Conservation (phyloP, 64 coral and sea anemone genomes). For the Montipora sp. region DNA sequence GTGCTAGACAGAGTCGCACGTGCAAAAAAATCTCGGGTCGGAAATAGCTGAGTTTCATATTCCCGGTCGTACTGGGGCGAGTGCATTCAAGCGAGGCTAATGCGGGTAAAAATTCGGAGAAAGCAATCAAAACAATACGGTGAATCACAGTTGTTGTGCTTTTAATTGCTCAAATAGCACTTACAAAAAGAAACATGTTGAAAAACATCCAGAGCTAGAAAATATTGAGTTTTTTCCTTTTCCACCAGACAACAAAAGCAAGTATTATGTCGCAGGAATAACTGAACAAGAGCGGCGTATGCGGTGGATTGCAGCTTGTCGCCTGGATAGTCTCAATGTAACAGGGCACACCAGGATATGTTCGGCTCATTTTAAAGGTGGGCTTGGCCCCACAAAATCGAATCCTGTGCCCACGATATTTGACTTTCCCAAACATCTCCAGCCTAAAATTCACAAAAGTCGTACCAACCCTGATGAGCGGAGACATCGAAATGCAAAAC, state of each 20-base stretch:
- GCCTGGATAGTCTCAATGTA: conserved; percentile 37
- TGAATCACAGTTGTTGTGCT: not conserved
- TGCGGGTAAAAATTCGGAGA: too few species aligned
- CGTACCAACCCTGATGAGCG: conserved; percentile 22
- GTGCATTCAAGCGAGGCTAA: too few species aligned
- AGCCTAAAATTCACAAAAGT: not conserved
- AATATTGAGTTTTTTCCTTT: conserved; percentile 25
- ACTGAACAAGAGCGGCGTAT: not conserved
- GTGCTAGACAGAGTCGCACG: too few species aligned
- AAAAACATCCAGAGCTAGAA: conserved; percentile 11
- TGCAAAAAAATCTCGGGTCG: too few species aligned
- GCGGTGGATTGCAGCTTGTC: conserved; percentile 20
- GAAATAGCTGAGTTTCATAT: too few species aligned
- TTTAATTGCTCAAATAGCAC: not conserved
- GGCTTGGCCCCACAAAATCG: conserved; percentile 20
- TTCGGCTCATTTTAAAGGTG: conserved; percentile 44
- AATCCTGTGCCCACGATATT: conserved; percentile 39
- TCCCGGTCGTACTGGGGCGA: too few species aligned
- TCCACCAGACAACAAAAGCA: conserved; percentile 25
- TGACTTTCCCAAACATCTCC: conserved; percentile 5
- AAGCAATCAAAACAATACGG: not conserved
- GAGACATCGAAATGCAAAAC: not conserved
- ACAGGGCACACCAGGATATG: conserved; percentile 60
- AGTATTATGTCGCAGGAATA: conserved; percentile 16
- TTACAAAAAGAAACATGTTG: not conserved